Base-by-base conservation (phyloP, 1,140 invertebrate species). In the Polypedilum pembai region DNA sequence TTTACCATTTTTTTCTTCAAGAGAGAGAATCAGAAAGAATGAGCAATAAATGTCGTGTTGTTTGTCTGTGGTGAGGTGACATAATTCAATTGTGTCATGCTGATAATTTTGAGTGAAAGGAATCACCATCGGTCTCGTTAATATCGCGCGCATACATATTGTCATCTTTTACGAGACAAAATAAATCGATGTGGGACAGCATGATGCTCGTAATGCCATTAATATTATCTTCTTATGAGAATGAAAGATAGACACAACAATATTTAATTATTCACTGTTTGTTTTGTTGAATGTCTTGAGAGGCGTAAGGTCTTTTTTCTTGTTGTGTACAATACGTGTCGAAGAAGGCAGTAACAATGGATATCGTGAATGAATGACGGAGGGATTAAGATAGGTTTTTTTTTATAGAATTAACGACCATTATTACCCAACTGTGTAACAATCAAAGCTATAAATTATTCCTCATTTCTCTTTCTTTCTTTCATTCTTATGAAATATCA, bases 181-280 rank as follows among this genome's bases (percentile, higher is more conserved):
- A 56, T 56, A 56, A 56, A 56, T 56, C 20, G 17, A 69, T 69
- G 65, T 69, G 17, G 65, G 65, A 69, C 65, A 69, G 65, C 65
- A 18, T 69, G 65, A 69, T 21, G 18, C 17, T 18, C 18, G 8
- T 20, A 20, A 18, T 66, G 18, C 18, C 63, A 15, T 56, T 15
- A 56, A 56, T 69, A 7, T 56, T 56, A 18, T 21, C 65, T 21
- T 18, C 20, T 18, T 18, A 20, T 5, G 20, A 69, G 65, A 18
- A 69, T 21, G 24, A 33, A 33, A 33, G 24, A 33, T 33, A 33
- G 24, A 33, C 24, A 33, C 5, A 33, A 33, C 24, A 33, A 33
- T 18, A 69, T 20, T 69, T 69, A 69, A 69, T 69, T 69, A 69
- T 69, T 69, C 65, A 69, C 65, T 69, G 65, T 20, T 69, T 69